A percentile compares a stretch with the other conserved stretches of the same genome.
These are phyloP conservation scores for Noctua fimbriata DNA, from an alignment of 2,888 invertebrate genomes.

Conservation along the genomic window DNA sequence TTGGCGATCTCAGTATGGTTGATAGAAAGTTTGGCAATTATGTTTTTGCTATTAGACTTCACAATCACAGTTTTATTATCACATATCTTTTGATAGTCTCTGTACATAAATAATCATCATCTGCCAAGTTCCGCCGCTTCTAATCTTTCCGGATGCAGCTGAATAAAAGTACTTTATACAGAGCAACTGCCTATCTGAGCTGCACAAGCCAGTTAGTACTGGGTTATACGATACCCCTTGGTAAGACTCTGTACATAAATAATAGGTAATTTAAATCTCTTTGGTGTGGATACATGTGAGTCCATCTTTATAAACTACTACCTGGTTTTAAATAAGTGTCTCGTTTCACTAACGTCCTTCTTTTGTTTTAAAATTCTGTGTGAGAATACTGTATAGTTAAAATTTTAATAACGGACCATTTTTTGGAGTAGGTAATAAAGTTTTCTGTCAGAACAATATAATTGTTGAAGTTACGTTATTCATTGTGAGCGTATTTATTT, in stretches of 20 bases:
- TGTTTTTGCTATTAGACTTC: no score
- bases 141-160: background rate
- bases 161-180: background rate
- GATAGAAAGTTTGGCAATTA: no score
- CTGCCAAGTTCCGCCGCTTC: no score
- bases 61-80: no score
- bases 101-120: no score
- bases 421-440: constrained; percentile 19
- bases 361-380: constrained; percentile 47
- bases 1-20: no score
- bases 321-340: constrained; percentile 30
- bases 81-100: no score
- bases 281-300: background rate
- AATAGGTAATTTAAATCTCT: background rate
- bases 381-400: constrained; percentile 24
- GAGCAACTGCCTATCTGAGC: background rate
- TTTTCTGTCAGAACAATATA: constrained; percentile 17
- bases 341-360: constrained; percentile 19
- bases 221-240: no score
- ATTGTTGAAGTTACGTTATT: background rate
- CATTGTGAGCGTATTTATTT: background rate
- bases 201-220: background rate
- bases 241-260: background rate
- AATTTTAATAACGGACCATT: constrained; percentile 12
- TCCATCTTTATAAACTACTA: constrained; percentile 16